Percentiles rank a stretch among this genome's conserved stretches.
Evolutionary conservation across 92 coral and sea anemone genomes (phyloP).

Genomic region (Parazoanthus swiftii): DNA sequence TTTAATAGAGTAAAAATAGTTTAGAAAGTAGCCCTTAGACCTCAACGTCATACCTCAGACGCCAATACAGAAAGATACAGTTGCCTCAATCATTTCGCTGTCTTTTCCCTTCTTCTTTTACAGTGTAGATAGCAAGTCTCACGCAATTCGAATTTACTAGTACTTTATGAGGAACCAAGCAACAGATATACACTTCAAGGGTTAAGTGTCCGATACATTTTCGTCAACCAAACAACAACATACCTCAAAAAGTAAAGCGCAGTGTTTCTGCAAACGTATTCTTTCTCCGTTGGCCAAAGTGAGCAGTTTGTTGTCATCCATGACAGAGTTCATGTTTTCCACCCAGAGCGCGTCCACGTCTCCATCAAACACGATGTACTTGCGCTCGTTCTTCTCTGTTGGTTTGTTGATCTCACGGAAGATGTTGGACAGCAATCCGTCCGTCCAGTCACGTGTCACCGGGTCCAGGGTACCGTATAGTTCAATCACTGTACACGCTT

Average conservation of each 20-base stretch:
- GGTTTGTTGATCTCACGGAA: conserved; percentile 99
- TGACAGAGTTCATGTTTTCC: conserved; percentile 99
- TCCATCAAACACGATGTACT: conserved; percentile 97
- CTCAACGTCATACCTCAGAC: too few relatives aligned
- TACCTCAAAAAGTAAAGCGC: conserved; percentile 98
- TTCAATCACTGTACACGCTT: conserved; percentile 96
- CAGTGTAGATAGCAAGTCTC: too few relatives aligned
- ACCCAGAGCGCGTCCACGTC: conserved; percentile 99
- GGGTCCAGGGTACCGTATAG: conserved; percentile 98
- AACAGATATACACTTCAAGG: background rate
- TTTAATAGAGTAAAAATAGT: too few relatives aligned
- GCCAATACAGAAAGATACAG: too few relatives aligned
- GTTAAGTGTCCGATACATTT: background rate
- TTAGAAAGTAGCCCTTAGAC: too few relatives aligned
- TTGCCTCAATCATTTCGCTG: too few relatives aligned
- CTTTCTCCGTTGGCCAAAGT: conserved; percentile 99
- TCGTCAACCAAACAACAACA: background rate
- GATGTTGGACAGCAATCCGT: conserved; percentile 92
- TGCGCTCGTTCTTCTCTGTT: conserved; percentile 97
- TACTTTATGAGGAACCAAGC: background rate
- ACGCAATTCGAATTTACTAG: background rate
- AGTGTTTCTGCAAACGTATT: conserved; percentile 96
- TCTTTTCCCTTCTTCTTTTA: too few relatives aligned
- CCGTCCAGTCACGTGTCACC: conserved; percentile 99
- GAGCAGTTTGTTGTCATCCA: conserved; percentile 96